A percentile compares a stretch with the other conserved stretches of the same genome.
phyloP scores from a whole-genome alignment of 1,140 invertebrate species.

The Neoseiulus cucumeris region DNA sequence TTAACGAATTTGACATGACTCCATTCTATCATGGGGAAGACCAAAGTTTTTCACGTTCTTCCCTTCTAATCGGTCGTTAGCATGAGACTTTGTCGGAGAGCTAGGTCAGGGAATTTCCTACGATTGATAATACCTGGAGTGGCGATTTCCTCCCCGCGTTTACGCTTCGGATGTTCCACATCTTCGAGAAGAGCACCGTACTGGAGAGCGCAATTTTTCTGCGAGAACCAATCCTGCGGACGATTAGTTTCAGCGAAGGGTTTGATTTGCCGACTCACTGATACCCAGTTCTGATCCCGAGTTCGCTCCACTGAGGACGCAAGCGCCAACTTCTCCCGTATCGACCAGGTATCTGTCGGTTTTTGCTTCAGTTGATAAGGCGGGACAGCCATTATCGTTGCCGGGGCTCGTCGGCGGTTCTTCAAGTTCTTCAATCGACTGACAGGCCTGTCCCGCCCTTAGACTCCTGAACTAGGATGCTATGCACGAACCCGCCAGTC shows the following conservation, averaged over 20 bases:
- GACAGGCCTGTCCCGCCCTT: no score
- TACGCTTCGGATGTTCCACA: conserved; percentile 52
- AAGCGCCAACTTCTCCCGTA: conserved; percentile 56
- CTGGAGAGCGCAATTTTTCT: conserved; percentile 72
- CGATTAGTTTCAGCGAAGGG: conserved; percentile 44
- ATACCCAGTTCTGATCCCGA: conserved; percentile 83
- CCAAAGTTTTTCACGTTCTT: no score
- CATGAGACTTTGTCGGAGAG: no score
- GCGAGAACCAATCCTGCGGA: conserved; percentile 70
- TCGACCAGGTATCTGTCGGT: conserved; percentile 59
- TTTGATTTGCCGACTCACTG: conserved; percentile 55
- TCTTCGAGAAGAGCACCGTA: conserved; percentile 62
- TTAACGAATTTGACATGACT: no score
- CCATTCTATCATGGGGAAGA: no score
- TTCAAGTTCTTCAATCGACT: no score
- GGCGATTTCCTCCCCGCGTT: conserved; percentile 3
- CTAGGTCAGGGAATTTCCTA: no score
- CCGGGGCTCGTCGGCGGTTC: no score
- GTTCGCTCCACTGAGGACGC: conserved; percentile 64
- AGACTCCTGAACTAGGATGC: no score
- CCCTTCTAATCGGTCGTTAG: no score
- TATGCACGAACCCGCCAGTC: no score
- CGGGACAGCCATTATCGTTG: neutral
- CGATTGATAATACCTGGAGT: neutral
- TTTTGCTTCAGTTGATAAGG: neutral